Base-by-base conservation (phyloP, 2,888 invertebrate species). In the Linnaemya tessellans region DNA sequence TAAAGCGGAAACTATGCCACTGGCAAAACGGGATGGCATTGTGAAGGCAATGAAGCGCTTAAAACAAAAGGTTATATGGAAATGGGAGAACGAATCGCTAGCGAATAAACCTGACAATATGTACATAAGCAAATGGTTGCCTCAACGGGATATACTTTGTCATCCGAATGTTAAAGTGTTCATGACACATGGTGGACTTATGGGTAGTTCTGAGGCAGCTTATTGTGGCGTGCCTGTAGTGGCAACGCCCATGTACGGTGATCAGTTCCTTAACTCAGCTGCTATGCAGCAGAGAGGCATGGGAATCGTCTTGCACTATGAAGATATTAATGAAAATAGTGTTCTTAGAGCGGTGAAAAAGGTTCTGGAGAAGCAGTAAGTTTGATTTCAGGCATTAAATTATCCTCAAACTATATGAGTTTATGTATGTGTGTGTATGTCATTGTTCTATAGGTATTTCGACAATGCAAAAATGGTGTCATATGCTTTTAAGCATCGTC, bases 131-230 rank as follows among this genome's bases (percentile, higher is more conserved):
- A 94, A 94, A 84, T 96, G 96, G 96, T 91, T 96, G 91, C 96
- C 96, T 0, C 96, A 96, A 88, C 94, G 94, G 78, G 95, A 96
- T 88, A 94, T 96, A 84, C 92, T 96, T 62, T 95, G 96, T 94
- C 96, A 96, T 90, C 95, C 95, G 0, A 96, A 96, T 88, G 94
- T 96, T 0, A 90, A 89, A 80, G 94, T 94, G 0, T 96, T 96
- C 88, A 93, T 96, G 87, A 95, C 95, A 0, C 96, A 97, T 89
- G 96, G 95, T 0, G 97, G 96, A 0, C 94, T 96, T 88, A 93
- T 96, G 88, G 95, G 96, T 73, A 91, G 94, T 41, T 94, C 95
- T 0, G 96, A 96, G 90, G 94, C 95, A 0, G 94, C 94, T 1
- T 94, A 94, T 87, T 94, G 94, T 85, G 96, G 95, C 7, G 94